phyloP scores from a whole-genome alignment of 2,888 invertebrate genomes.

The Conomelus anceps region DNA sequence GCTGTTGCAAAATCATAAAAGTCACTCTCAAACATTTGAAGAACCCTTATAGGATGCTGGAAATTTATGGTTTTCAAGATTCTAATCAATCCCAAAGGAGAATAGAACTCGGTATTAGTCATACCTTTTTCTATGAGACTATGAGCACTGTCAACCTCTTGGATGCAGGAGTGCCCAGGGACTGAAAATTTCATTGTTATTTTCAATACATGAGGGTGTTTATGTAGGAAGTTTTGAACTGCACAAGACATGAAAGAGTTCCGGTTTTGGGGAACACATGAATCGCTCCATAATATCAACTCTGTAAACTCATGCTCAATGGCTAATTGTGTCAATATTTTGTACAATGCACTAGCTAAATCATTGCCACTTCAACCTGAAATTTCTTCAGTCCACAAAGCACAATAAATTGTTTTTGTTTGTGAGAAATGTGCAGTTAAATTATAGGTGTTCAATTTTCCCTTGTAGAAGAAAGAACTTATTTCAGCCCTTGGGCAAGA shows the following conservation, averaged over 20 bases:
- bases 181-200: slow-evolving; percentile 20
- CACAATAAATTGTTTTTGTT: slow-evolving; percentile 19
- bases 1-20: slow-evolving; percentile 3
- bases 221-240: not conserved
- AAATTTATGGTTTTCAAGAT: slow-evolving; percentile 8
- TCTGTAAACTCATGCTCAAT: slow-evolving; percentile 4
- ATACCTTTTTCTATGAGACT: slow-evolving; percentile 16
- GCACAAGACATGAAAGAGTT: slow-evolving; percentile 14
- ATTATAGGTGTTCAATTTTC: slow-evolving; percentile 17
- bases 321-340: slow-evolving; percentile 4
- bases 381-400: slow-evolving; percentile 13
- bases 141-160: slow-evolving; percentile 15
- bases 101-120: slow-evolving; percentile 2
- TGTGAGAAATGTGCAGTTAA: slow-evolving; percentile 15
- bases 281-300: slow-evolving; percentile 7
- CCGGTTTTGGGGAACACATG: slow-evolving; percentile 16
- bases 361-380: slow-evolving; percentile 16
- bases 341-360: slow-evolving; percentile 15
- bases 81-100: slow-evolving; percentile 11
- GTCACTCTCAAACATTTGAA: slow-evolving; percentile 14
- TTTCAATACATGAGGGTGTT: not conserved
- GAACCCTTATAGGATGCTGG: not conserved
- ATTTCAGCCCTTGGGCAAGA: slow-evolving; percentile 1
- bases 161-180: slow-evolving; percentile 20
- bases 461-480: slow-evolving; percentile 16